phyloP scores from a whole-genome alignment of 2,113 vertebrate genomes.

The Pseudonaja textilis region DNA sequence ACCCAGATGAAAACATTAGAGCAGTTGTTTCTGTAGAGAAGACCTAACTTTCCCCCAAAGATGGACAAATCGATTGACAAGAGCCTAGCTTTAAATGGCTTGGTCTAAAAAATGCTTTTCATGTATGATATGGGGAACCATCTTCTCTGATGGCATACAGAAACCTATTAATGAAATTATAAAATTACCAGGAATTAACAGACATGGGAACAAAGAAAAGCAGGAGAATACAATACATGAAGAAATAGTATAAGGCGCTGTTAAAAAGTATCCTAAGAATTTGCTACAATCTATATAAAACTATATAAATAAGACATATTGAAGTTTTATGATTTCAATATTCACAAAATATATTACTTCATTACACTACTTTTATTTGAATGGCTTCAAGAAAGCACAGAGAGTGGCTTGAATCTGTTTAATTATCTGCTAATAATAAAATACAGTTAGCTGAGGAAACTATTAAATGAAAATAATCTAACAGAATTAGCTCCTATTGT shows the following conservation, averaged over 20 bases:
- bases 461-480: neutral
- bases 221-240: neutral
- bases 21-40: neutral
- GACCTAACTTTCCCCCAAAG: neutral
- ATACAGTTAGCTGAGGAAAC: neutral
- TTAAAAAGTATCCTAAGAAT: neutral
- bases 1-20: neutral
- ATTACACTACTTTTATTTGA: neutral
- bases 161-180: neutral
- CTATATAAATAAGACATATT: neutral
- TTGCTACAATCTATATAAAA: neutral
- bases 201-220: neutral
- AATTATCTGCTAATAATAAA: neutral
- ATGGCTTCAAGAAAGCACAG: neutral
- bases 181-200: neutral
- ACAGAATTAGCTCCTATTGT: neutral
- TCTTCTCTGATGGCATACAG: neutral
- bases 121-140: neutral
- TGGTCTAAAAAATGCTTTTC: neutral
- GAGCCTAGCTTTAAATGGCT: neutral
- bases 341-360: neutral
- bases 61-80: neutral
- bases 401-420: neutral
- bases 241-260: neutral
- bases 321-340: neutral